phyloP scores from a whole-genome alignment of 2,888 invertebrate species.

The Coremacera marginata region DNA sequence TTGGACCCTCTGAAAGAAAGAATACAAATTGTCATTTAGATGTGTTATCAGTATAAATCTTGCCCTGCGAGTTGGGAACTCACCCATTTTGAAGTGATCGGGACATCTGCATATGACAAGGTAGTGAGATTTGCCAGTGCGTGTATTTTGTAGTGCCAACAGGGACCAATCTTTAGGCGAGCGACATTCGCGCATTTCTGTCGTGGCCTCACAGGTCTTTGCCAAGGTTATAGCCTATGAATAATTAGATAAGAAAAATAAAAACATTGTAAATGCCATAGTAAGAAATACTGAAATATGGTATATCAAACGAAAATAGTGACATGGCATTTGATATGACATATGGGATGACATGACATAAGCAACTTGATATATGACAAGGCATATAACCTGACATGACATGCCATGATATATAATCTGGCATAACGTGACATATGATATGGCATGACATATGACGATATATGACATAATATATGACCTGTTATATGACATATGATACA shows the following conservation, averaged over 20 bases:
- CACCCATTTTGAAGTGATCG: conserved; percentile 85
- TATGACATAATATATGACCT: no score
- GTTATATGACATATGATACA: no score
- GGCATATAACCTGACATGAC: no score
- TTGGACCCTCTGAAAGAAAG: conserved; percentile 83
- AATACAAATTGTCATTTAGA: neutral
- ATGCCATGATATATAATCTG: no score
- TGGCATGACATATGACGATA: no score
- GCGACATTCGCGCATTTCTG: conserved; percentile 89
- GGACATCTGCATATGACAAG: conserved; percentile 93
- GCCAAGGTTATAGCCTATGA: conserved; percentile 84
- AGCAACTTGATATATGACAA: no score
- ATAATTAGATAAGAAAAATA: neutral
- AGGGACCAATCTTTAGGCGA: conserved; percentile 93
- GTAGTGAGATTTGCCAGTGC: conserved; percentile 94
- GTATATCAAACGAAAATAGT: no score
- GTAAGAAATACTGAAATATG: no score
- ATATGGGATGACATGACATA: no score
- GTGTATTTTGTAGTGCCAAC: conserved; percentile 88
- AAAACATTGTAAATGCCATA: neutral
- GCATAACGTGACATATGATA: no score
- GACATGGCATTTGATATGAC: no score
- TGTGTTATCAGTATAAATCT: neutral
- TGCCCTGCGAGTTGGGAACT: conserved; percentile 55
- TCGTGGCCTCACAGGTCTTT: conserved; percentile 93